Evolutionary conservation across 92 coral and sea anemone species (phyloP).

Genomic region (Diadumene lineata): DNA sequence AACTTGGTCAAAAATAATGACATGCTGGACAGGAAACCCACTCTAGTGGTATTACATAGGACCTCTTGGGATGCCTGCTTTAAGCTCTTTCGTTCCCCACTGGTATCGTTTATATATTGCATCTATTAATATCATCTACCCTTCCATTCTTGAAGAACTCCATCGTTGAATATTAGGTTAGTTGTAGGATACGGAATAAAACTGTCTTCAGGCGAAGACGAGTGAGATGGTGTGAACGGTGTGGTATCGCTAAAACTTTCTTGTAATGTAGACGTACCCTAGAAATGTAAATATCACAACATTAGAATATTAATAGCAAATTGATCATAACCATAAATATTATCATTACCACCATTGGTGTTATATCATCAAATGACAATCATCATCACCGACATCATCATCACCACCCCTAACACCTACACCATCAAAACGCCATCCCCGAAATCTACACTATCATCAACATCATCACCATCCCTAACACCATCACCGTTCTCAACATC

Average conservation of each 20-base stretch:
- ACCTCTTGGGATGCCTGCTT: too few relatives aligned
- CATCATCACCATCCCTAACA: neutral
- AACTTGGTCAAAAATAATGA: too few relatives aligned
- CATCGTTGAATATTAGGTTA: conserved; percentile 74
- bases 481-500: neutral
- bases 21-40: too few relatives aligned
- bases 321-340: neutral
- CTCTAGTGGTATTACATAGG: too few relatives aligned
- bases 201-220: conserved; percentile 45
- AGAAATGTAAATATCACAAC: neutral
- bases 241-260: conserved; percentile 50
- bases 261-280: conserved; percentile 72
- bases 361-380: neutral
- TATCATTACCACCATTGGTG: neutral
- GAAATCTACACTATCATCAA: neutral
- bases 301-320: neutral
- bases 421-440: neutral
- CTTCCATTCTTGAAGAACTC: conserved; percentile 74
- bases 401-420: neutral
- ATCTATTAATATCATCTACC: conserved; percentile 67
- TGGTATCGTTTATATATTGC: neutral
- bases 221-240: conserved; percentile 39
- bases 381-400: neutral
- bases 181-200: conserved; percentile 89
- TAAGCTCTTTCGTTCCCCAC: too few relatives aligned